Evolutionary conservation across 2,888 invertebrate genomes (phyloP).

Genomic region (Diaprepes abbreviatus): DNA sequence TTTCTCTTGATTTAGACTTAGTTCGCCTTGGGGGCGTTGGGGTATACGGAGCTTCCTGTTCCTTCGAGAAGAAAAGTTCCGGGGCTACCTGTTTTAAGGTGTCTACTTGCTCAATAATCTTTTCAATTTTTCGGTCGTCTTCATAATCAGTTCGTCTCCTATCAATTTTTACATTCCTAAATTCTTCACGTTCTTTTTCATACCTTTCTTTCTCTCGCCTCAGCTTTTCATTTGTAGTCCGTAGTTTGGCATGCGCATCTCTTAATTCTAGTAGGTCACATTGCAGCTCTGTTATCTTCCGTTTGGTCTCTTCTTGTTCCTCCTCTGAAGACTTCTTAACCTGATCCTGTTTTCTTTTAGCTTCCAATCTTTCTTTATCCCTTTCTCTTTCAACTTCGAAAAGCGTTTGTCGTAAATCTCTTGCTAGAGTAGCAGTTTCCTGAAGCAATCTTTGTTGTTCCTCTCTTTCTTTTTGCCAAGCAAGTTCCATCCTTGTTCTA

Average conservation of each 20-base stretch:
- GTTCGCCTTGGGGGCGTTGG: constrained; percentile 80
- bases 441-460: constrained; percentile 90
- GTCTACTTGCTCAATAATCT: constrained; percentile 83
- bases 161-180: constrained; percentile 63
- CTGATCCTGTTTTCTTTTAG: constrained; percentile 88
- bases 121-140: constrained; percentile 81
- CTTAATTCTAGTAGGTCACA: constrained; percentile 89
- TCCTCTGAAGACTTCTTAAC: constrained; percentile 87
- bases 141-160: constrained; percentile 72
- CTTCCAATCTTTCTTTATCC: constrained; percentile 89
- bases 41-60: constrained; percentile 71
- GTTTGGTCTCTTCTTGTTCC: constrained; percentile 90
- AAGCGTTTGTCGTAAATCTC: constrained; percentile 88
- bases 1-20: constrained; percentile 80
- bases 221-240: constrained; percentile 92
- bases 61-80: constrained; percentile 72
- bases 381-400: constrained; percentile 92
- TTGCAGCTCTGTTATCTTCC: constrained; percentile 86
- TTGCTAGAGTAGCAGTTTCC: constrained; percentile 90
- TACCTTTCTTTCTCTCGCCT: constrained; percentile 88
- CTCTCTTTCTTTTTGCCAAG: constrained; percentile 95
- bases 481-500: constrained; percentile 89
- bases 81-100: constrained; percentile 81
- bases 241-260: constrained; percentile 91
- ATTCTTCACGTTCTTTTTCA: constrained; percentile 82